phyloP scores from a whole-genome alignment of 2,797 vertebrate species.

The Heterohyrax brucei region DNA sequence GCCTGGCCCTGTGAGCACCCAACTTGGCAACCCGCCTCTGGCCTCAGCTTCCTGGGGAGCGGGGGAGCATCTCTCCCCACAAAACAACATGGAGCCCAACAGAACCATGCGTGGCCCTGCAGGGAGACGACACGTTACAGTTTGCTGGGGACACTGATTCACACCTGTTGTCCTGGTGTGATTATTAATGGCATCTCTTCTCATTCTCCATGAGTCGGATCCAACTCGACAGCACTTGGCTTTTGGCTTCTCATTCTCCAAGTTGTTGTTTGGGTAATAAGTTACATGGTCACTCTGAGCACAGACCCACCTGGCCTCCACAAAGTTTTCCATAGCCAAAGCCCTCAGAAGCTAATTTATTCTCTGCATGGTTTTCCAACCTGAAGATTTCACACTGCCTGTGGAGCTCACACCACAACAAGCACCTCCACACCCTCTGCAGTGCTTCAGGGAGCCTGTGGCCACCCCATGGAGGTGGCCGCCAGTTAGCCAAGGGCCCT shows the following conservation, averaged over 20 bases:
- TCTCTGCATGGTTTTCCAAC: neutral
- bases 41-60: neutral
- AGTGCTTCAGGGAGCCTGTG: neutral
- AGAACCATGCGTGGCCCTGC: no score
- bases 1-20: neutral
- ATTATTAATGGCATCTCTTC: neutral
- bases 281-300: neutral
- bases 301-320: neutral
- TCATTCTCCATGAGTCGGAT: neutral
- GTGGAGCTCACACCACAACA: neutral
- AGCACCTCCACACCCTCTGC: neutral
- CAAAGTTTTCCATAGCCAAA: neutral
- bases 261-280: neutral
- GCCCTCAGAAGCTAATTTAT: neutral
- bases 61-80: neutral
- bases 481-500: no score
- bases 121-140: fast-evolving
- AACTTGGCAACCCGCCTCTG: neutral
- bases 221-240: no score
- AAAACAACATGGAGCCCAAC: neutral
- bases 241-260: neutral
- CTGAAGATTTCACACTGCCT: neutral
- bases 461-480: neutral
- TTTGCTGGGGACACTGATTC: neutral
- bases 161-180: neutral